Base-by-base conservation (phyloP, 2,888 invertebrate species). In the Mimas tiliae region DNA sequence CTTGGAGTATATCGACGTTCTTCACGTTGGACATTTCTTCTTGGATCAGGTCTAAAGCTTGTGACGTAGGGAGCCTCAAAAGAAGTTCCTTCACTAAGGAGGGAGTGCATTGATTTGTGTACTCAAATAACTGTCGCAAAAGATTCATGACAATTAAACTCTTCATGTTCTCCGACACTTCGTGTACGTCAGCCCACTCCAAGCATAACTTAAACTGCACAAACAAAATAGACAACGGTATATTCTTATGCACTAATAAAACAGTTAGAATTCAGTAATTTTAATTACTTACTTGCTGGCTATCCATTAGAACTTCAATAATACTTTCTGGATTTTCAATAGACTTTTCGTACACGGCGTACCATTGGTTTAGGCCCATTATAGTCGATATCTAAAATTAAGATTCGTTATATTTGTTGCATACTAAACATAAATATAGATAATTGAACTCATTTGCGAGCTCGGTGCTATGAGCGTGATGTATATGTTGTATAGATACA, bases 181-280 rank as follows among this genome's bases (percentile, higher is more conserved):
- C 91, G 71, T 96, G 95, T 11, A 95, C 94, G 62, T 95, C 94
- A 11, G 96, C 94, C 95, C 96, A 97, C 69, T 96, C 95, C 62
- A 96, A 88, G 72, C 97, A 95, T 1, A 96, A 78, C 74, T 96
- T 94, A 70, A 95, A 94, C 94, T 96, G 88, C 66, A 91, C 91
- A 69, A 68, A 68, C 73, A 64, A 27, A 3, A 52, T 14, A 27
- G 6, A 48, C 6, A 12, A 52, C 21, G 19, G 27, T 51, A 38
- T 38, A 19, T 19, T 64, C 7, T 14, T 14, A 27, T 27, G 34
- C 50, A 50, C 38, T 7, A n/a, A 34, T 21, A 14, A 21, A 27
- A 9, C 8, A 9, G 38, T 38, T 9, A 63, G 16, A 48, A 64
- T 16, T 21, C 4, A 51, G 45, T 21, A 42, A 52, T 51, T 19